phyloP scores from a whole-genome alignment of 1,140 invertebrate species.

The Polyergus mexicanus region DNA sequence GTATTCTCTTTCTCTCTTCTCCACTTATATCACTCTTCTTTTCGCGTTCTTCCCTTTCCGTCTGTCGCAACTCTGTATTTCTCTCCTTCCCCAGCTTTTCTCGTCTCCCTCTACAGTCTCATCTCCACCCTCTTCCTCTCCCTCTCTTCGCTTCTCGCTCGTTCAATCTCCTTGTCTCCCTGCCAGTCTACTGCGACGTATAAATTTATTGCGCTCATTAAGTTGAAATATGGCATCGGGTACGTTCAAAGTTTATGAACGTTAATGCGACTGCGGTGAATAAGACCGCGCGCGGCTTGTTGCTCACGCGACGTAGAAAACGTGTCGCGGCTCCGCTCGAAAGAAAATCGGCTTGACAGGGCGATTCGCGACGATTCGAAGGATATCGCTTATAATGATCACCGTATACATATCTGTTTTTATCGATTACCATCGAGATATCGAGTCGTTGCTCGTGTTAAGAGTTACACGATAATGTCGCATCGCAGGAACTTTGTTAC shows the following conservation, averaged over 20 bases:
- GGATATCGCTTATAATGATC: conserved; percentile 36
- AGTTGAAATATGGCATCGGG: conserved; percentile 79
- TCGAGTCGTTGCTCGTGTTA: conserved; percentile 12
- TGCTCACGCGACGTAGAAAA: conserved; percentile 61
- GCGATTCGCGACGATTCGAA: conserved; percentile 29
- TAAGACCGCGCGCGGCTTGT: conserved; percentile 64
- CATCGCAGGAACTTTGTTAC: not conserved
- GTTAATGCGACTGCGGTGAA: conserved; percentile 77
- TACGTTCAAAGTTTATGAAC: conserved; percentile 81
- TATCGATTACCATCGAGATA: conserved; percentile 37
- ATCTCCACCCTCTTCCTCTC: conserved; percentile 2
- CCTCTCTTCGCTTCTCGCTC: conserved; percentile 39
- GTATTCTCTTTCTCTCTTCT: conserved; percentile 19
- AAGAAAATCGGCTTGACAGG: conserved; percentile 63
- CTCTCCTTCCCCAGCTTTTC: conserved; percentile 40
- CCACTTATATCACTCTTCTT: not conserved
- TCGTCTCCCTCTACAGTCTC: conserved; percentile 39
- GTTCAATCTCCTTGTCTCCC: conserved; percentile 76
- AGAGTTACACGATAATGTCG: not conserved
- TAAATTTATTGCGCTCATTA: conserved; percentile 83
- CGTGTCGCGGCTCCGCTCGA: conserved; percentile 14
- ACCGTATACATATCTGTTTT: not conserved
- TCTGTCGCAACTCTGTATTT: conserved; percentile 11
- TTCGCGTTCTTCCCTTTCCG: not conserved
- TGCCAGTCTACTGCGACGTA: conserved; percentile 75